Evolutionary conservation across 2,888 invertebrate species (phyloP), one percentile per base, ranked within the genome.

Genomic region (Hydrotaea diabolus): DNA sequence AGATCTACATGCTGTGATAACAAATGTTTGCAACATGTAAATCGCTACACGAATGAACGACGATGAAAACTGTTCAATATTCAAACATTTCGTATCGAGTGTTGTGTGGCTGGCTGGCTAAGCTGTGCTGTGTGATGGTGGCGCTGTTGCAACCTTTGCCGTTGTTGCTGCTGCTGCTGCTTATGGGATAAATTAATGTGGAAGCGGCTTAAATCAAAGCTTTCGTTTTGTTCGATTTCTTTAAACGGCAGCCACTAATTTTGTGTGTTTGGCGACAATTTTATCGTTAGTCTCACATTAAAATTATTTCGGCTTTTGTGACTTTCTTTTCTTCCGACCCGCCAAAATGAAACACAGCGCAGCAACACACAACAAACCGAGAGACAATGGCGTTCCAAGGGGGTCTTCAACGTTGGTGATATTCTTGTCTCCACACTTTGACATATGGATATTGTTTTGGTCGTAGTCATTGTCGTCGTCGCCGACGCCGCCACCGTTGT

Each of bases 211-310:
- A 89, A 90, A 90, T 90, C 90, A 90, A 90, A 90, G 90, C 87
- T 88, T 82, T 74, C 17, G 0, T 74, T 53, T 74, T 74, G 23
- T 74, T 74, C 59, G 43, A 59, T 57, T 59, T 73, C 36, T 19
- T n/a, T 74, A 78, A 84, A 85, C 82, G 77, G 82, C 85, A 85
- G 82, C 80, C 85, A 85, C 85, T 85, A 85, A 85, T 88, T 89
- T 88, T 88, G 88, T 87, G 88, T 87, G 86, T 88, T 88, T 90
- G 90, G 90, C 90, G 90, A 90, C 90, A 90, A 90, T 90, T 90
- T 90, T 90, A 90, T 90, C 90, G 88, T 88, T 89, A 88, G 83
- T 85, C 85, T 85, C 88, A 88, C 89, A 90, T 88, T 89, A 88
- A 90, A 89, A 90, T 89, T 87, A 87, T 89, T 88, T 87, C 84